Evolutionary conservation across 1,140 invertebrate species (phyloP), one percentile per base, ranked within the genome.

Genomic region (Anoplophora glabripennis): DNA sequence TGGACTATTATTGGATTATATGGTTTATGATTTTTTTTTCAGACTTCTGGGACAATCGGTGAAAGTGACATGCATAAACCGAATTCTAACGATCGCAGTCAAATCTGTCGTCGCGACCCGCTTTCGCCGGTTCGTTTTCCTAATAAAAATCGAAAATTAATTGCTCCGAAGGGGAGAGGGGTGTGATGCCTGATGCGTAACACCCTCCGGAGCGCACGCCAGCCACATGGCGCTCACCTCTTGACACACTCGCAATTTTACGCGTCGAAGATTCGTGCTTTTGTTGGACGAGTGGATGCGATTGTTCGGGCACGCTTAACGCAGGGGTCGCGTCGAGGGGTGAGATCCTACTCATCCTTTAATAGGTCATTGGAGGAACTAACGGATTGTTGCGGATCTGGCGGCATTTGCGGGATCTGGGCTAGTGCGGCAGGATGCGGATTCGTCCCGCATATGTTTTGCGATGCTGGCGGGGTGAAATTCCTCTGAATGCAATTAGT

Each of bases 211-310:
- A 51, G 58, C 58, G 53, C 58, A 61, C 62, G 62, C 57, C 62
- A 55, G 34, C 63, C 63, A 64, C 48, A 60, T 61, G 59, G 37
- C 55, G 41, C 35, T 9, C 12, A 14, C 36, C 46, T 41, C 42
- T 37, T 48, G 60, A 56, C 61, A 59, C 58, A 42, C 55, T 64
- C 51, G 63, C 63, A 64, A 64, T 64, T 64, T 64, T 64, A 64
- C 58, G 63, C 63, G 58, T 58, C 51, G 63, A 36, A 45, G 59
- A 64, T 55, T 64, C 53, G 48, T 36, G 18, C 17, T 40, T 40
- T 40, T 40, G 38, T 40, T 40, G 4, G 21, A 28, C 21, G 28
- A 46, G 15, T 28, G 17, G 28, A 14, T 28, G 17, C 44, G 17
- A 21, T 46, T 17, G 28, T 11, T 18, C n/a, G 7, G 17, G 28